These are phyloP conservation scores for Equus przewalskii DNA, from an alignment of 2,113 vertebrate genomes.

Conservation along the genomic window DNA sequence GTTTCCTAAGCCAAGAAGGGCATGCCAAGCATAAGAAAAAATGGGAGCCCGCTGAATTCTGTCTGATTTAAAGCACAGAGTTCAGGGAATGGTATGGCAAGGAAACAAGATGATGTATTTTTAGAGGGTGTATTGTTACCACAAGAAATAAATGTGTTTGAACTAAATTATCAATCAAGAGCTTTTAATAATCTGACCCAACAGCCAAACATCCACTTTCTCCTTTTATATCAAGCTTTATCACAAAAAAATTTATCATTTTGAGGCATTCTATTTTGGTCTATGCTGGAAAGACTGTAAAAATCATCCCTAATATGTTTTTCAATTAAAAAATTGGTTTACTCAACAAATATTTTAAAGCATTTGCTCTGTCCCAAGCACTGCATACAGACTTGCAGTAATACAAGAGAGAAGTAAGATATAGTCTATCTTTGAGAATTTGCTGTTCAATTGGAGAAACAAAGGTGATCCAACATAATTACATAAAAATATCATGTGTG, in stretches of 20 bases:
- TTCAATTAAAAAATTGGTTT: not conserved
- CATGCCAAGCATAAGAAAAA: not conserved
- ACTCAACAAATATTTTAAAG: not conserved
- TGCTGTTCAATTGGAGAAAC: not conserved
- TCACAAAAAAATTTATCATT: conserved; percentile 25
- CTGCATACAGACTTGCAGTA: not conserved
- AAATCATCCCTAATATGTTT: not conserved
- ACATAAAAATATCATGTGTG: not conserved
- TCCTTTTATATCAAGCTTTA: not conserved
- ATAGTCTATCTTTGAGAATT: not conserved
- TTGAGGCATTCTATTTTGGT: conserved; percentile 37
- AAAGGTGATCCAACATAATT: not conserved
- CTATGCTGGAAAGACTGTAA: not conserved
- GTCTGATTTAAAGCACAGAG: not conserved
- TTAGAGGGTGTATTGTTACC: conserved; percentile 5
- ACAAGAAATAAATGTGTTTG: not conserved
- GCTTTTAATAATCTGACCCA: not conserved
- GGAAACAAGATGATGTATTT: not conserved
- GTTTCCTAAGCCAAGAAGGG: not conserved
- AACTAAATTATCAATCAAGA: conserved; percentile 10
- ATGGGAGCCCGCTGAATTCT: not conserved
- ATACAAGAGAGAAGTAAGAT: not conserved
- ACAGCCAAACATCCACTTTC: not conserved
- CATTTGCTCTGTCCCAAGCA: not conserved
- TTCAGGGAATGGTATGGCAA: not conserved